Percentiles rank a stretch among this genome's conserved stretches.
Conservation (phyloP, 2,113 vertebrate genomes). For the Alces alces region DNA sequence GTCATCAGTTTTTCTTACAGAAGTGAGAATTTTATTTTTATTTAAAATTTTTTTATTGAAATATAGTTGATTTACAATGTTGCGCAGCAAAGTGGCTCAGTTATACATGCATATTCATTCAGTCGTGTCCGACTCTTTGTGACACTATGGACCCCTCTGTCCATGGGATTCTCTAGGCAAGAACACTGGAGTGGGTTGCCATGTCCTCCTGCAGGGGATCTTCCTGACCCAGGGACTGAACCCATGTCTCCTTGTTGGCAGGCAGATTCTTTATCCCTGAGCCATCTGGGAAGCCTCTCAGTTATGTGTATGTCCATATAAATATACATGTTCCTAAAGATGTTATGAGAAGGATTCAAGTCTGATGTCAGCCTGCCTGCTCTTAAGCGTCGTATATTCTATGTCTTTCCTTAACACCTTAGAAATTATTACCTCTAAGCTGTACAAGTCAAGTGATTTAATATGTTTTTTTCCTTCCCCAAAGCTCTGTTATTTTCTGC, state of each 20-base stretch:
- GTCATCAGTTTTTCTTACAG: neutral
- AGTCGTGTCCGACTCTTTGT: neutral
- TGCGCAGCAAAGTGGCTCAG: neutral
- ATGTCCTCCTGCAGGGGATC: neutral
- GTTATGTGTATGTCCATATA: neutral
- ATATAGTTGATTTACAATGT: neutral
- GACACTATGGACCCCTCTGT: neutral
- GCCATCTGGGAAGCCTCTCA: neutral
- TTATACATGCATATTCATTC: neutral
- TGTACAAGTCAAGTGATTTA: neutral
- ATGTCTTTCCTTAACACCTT: neutral
- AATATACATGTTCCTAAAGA: neutral
- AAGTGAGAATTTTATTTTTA: neutral
- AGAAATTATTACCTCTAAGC: neutral
- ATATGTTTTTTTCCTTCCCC: neutral
- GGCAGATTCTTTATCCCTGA: neutral
- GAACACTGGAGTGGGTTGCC: neutral
- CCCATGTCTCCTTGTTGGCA: neutral
- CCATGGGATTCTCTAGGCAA: neutral
- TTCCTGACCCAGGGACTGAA: neutral
- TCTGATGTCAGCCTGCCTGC: neutral
- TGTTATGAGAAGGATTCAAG: neutral
- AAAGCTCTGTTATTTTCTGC: conserved; percentile 52
- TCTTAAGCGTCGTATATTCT: neutral
- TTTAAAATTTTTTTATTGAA: neutral